Base-by-base conservation (phyloP, 1,140 invertebrate species). In the Palaemon carinicauda region DNA sequence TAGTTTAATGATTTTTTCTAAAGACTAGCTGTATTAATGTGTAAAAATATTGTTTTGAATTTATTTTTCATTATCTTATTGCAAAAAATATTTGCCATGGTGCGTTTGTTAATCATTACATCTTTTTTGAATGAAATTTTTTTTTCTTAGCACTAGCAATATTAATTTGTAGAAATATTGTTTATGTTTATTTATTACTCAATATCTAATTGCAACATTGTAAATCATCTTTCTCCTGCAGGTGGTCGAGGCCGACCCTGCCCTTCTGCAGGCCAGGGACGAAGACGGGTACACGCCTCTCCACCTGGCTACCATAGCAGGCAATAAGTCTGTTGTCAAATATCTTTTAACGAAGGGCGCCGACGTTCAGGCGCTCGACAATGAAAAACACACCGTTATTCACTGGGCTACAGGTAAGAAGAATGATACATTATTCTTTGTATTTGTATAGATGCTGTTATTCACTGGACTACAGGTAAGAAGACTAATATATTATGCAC, bases 401-500 rank as follows among this genome's bases (percentile, higher is more conserved):
- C 98, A 99, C 92, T 99, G 98, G 98, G 98, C 98, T 4, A 98
- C 97, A 89, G 97, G 98, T 98, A 92, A 93, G 90, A 73, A 69
- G 27, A 14, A 1, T 31, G 27, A 31, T 27, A 9, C 9, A 12
- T 3, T 51, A n/a, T n/a, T n/a, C n/a, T n/a, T n/a, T n/a, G n/a
- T n/a, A n/a, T n/a, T n/a, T n/a, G n/a, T n/a, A n/a, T n/a, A n/a
- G n/a, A n/a, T n/a, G n/a, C 97, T 2, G 95, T 97, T n/a, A 95
- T 98, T 19, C 98, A 99, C 92, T 99, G 98, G 98, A 98, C 98
- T 4, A 98, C 97, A 89, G 97, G 98, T 98, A 92, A 93, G 90
- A 73, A 69, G 27, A 14, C 0, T 31, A 14, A 31, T 27, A 9
- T 12, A 12, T 73, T 33, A 1, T 29, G 2, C n/a, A 4, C 17